phyloP scores from a whole-genome alignment of 2,113 vertebrate species.

The Numida meleagris region DNA sequence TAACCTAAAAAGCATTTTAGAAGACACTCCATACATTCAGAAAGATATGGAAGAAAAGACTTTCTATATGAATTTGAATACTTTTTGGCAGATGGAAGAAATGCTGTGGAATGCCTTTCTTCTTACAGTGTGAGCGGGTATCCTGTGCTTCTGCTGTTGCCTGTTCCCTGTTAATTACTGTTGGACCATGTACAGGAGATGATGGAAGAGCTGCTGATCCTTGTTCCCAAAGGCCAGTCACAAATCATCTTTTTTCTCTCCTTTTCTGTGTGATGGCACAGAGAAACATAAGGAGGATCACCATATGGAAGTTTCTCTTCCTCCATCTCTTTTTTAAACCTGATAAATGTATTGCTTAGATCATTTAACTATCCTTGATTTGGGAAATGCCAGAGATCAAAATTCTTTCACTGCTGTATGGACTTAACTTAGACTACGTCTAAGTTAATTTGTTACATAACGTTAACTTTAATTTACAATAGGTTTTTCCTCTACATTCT shows the following conservation, averaged over 20 bases:
- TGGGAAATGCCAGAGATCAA: background rate
- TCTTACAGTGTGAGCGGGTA: background rate
- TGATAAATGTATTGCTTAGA: background rate
- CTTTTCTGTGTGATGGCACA: background rate
- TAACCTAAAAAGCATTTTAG: background rate
- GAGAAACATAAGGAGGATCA: background rate
- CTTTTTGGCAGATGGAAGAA: background rate
- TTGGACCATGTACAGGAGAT: fast-evolving
- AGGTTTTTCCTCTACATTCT: background rate
- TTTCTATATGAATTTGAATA: background rate
- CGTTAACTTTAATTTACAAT: background rate
- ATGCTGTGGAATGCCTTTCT: background rate
- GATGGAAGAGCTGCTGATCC: background rate
- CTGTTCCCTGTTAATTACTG: background rate
- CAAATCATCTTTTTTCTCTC: fast-evolving
- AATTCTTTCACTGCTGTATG: background rate
- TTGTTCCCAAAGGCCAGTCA: background rate
- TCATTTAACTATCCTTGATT: background rate
- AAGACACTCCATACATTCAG: background rate
- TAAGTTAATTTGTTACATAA: background rate
- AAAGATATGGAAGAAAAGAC: background rate
- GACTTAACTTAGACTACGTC: background rate
- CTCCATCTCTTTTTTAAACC: background rate
- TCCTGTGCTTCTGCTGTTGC: background rate
- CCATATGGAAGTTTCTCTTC: background rate